A percentile compares a stretch with the other conserved stretches of the same genome.
These are phyloP conservation scores for Babylonia areolata DNA, from an alignment of 1,140 invertebrate genomes.

Conservation along the genomic window DNA sequence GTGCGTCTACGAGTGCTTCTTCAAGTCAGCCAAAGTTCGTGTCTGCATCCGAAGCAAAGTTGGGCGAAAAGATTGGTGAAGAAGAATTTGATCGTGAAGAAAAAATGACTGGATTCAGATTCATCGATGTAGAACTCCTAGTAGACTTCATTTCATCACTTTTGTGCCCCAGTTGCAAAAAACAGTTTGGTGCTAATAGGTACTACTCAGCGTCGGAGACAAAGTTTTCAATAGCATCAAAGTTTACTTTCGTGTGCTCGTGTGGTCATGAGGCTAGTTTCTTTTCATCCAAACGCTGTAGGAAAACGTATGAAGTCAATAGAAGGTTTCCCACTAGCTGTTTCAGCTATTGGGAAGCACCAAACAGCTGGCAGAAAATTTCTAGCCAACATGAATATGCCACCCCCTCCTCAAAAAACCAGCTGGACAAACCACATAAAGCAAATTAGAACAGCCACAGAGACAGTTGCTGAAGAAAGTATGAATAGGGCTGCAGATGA, in stretches of 20 bases:
- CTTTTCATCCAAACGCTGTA: neutral
- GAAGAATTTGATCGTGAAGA: neutral
- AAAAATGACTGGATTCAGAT: neutral
- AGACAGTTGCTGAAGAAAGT: neutral
- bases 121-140: neutral
- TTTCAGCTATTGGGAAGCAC: constrained; percentile 30
- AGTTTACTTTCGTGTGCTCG: neutral
- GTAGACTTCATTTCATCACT: neutral
- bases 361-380: neutral
- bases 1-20: neutral
- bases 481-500: constrained; percentile 15
- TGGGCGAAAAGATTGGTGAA: neutral
- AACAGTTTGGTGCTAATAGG: neutral
- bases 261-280: neutral
- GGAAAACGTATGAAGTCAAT: neutral
- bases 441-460: neutral
- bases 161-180: neutral
- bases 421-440: neutral
- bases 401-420: neutral
- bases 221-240: neutral
- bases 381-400: constrained; percentile 37
- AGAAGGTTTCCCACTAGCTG: constrained; percentile 17
- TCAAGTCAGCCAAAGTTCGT: neutral
- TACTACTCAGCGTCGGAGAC: neutral
- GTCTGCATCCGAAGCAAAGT: neutral